Evolutionary conservation across 2,888 invertebrate species (phyloP).

Genomic region (Eilema depressum): DNA sequence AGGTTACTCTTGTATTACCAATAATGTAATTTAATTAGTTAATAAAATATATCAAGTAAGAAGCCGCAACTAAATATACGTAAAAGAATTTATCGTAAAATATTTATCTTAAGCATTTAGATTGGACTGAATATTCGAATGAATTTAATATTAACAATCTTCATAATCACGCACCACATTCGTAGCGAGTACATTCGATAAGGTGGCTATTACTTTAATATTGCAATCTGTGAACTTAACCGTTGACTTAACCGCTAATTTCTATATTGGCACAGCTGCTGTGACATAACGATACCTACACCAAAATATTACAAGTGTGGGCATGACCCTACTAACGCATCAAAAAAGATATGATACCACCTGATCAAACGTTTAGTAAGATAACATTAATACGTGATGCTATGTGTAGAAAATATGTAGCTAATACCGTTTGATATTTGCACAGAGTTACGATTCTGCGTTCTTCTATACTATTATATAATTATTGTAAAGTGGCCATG

Average conservation of each 20-base stretch:
- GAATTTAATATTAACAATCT: neutral
- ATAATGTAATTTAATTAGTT: too few relatives aligned
- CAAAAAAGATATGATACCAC: constrained; percentile 54
- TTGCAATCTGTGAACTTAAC: neutral
- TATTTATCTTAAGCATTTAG: neutral
- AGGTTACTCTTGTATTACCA: too few relatives aligned
- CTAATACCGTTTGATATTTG: neutral
- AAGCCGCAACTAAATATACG: too few relatives aligned
- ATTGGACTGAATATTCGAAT: neutral
- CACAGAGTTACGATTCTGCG: neutral
- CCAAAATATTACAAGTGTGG: neutral
- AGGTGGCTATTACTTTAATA: neutral
- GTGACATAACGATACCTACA: neutral
- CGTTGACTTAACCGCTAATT: neutral
- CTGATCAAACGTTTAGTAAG: constrained; percentile 56
- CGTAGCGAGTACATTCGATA: neutral
- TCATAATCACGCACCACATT: neutral
- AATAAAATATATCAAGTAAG: too few relatives aligned
- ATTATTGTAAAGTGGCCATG: too few relatives aligned
- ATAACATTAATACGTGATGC: constrained; percentile 35
- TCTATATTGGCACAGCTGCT: neutral
- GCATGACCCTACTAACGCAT: constrained; percentile 20
- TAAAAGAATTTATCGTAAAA: too few relatives aligned
- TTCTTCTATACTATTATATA: too few relatives aligned
- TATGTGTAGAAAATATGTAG: constrained; percentile 19